These are phyloP conservation scores for Chrysina gloriosa DNA, from an alignment of 2,888 invertebrate species.

Conservation along the genomic window DNA sequence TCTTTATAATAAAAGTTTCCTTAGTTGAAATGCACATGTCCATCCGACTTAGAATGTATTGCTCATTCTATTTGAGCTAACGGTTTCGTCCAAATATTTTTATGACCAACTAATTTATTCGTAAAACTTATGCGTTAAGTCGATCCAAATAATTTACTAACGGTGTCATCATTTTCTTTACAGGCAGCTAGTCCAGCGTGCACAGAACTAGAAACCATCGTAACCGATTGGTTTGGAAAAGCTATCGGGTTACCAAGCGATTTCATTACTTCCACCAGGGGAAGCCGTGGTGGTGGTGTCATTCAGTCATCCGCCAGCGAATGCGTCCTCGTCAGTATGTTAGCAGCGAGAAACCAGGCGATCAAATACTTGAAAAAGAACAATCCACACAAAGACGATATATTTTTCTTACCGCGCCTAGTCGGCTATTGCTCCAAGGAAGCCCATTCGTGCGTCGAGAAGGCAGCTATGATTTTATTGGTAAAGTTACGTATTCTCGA, in stretches of 20 bases:
- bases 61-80: no score
- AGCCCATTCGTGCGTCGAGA: slow-evolving; percentile 82
- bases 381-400: slow-evolving; percentile 69
- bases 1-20: no score
- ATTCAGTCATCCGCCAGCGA: slow-evolving; percentile 88
- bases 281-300: slow-evolving; percentile 80
- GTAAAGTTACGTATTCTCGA: slow-evolving; percentile 79
- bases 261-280: slow-evolving; percentile 69
- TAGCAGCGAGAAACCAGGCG: slow-evolving; percentile 81
- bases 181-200: slow-evolving; percentile 87
- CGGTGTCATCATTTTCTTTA: no score
- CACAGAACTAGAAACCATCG: slow-evolving; percentile 86
- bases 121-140: no score
- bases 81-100: no score
- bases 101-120: no score
- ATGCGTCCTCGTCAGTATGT: slow-evolving; percentile 80
- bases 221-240: slow-evolving; percentile 80
- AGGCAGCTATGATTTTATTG: slow-evolving; percentile 82
- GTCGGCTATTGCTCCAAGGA: slow-evolving; percentile 82
- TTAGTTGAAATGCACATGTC: no score
- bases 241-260: slow-evolving; percentile 79
- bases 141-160: no score
- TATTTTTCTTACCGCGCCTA: slow-evolving; percentile 78
- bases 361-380: slow-evolving; percentile 74
- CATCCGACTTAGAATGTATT: no score